Conservation (phyloP, 2,113 vertebrate species). For the Amblyopsis rosae region DNA sequence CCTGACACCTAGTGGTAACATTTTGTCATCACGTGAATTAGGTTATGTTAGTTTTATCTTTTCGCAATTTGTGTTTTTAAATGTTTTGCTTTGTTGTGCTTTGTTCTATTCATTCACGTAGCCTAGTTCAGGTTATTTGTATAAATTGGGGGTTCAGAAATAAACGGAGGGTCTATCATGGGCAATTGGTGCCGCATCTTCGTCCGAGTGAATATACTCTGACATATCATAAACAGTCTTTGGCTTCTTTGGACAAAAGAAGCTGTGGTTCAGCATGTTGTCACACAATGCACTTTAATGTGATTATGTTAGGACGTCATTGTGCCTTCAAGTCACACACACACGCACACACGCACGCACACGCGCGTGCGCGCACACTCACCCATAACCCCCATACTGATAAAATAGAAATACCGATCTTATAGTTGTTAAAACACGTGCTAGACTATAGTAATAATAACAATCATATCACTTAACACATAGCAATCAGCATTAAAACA, state of each 20-base stretch:
- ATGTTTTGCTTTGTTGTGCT: too few species aligned
- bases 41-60: too few species aligned
- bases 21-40: conserved; percentile 15
- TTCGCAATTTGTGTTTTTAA: too few species aligned
- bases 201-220: conserved; percentile 43
- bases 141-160: conserved; percentile 15
- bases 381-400: neutral
- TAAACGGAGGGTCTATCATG: neutral
- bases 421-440: too few species aligned
- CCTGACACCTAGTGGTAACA: conserved; percentile 52
- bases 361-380: neutral
- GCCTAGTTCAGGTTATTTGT: too few species aligned
- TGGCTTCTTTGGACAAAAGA: conserved; percentile 55
- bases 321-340: conserved; percentile 10
- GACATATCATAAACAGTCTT: conserved; percentile 30
- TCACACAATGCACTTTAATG: conserved; percentile 39
- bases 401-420: neutral
- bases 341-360: neutral
- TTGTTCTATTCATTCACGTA: too few species aligned
- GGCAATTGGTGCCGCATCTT: conserved; percentile 12
- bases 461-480: too few species aligned
- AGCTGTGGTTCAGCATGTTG: conserved; percentile 55
- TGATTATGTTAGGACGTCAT: conserved; percentile 22
- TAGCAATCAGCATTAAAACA: too few species aligned
- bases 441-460: too few species aligned